A percentile compares a stretch with the other conserved stretches of the same genome.
phyloP scores from a whole-genome alignment of 2,113 vertebrate species.

The Mellivora capensis region DNA sequence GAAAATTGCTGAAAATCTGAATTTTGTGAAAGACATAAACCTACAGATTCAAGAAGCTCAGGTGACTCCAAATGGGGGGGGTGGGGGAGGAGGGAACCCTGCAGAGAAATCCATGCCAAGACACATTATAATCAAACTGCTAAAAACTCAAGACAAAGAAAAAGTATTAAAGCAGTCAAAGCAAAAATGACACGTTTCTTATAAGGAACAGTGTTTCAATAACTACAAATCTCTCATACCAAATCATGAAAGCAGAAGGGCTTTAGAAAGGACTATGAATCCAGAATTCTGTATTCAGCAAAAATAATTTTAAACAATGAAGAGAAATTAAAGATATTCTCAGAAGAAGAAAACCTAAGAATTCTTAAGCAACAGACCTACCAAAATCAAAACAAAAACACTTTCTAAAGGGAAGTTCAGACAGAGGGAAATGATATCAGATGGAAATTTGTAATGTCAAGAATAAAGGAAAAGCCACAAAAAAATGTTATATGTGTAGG shows the following conservation, averaged over 20 bases:
- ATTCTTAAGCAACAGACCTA: not conserved
- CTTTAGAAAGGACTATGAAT: not conserved
- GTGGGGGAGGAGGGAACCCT: rapidly evolving
- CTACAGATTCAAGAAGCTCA: not conserved
- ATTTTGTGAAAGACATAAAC: conserved; percentile 5
- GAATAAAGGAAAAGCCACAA: not conserved
- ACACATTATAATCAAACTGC: not conserved
- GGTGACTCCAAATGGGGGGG: not conserved
- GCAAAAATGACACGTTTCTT: not conserved
- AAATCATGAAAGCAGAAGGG: not conserved
- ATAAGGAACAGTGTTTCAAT: not conserved
- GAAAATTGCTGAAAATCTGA: not conserved
- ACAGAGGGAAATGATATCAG: not conserved
- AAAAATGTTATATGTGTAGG: not conserved
- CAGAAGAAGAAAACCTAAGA: not conserved
- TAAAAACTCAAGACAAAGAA: not conserved
- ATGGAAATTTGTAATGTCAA: not conserved
- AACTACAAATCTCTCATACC: not conserved
- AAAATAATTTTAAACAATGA: not conserved
- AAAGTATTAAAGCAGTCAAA: not conserved
- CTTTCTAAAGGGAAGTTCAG: not conserved
- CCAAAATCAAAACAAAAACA: not conserved
- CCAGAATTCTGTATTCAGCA: not conserved
- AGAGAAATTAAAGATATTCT: not conserved
- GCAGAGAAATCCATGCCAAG: not conserved